Evolutionary conservation across 35 echinoderm and acorn worm species (phyloP).

Genomic region (Hemicentrotus pulcherrimus): DNA sequence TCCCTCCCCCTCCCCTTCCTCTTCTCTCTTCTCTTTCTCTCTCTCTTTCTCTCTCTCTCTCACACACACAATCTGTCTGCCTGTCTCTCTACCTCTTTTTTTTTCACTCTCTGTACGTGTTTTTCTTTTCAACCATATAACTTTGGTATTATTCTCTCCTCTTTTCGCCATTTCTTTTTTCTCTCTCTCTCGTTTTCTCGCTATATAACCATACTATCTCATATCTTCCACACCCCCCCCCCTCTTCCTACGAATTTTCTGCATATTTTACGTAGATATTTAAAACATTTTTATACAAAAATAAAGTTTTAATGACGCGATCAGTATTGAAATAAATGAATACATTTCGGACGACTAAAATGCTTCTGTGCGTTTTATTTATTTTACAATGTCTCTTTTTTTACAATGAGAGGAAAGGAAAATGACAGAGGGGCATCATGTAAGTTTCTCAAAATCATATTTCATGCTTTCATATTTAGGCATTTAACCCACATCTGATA

Average conservation of each 20-base stretch:
- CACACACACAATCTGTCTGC: not conserved
- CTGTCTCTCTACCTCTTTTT: not conserved
- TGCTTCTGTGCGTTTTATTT: no score
- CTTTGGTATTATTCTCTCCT: not conserved
- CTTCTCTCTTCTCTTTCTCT: not conserved
- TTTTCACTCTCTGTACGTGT: not conserved
- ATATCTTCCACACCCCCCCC: no score
- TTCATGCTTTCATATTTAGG: no score
- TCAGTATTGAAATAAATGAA: not conserved
- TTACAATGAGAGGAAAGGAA: no score
- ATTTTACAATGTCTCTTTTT: no score
- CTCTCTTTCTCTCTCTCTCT: not conserved
- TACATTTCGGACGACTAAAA: not conserved
- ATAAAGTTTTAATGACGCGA: not conserved
- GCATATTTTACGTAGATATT: not conserved
- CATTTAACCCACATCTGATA: no score
- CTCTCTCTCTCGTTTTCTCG: not conserved
- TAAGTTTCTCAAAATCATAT: no score
- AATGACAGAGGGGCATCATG: no score
- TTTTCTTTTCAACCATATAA: not conserved
- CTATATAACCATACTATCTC: not conserved
- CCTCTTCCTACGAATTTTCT: no score
- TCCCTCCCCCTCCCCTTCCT: not conserved
- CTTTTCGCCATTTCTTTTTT: not conserved
- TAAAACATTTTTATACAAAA: not conserved